Conservation (phyloP, 2,888 invertebrate species). For the Brachylomia viminalis region DNA sequence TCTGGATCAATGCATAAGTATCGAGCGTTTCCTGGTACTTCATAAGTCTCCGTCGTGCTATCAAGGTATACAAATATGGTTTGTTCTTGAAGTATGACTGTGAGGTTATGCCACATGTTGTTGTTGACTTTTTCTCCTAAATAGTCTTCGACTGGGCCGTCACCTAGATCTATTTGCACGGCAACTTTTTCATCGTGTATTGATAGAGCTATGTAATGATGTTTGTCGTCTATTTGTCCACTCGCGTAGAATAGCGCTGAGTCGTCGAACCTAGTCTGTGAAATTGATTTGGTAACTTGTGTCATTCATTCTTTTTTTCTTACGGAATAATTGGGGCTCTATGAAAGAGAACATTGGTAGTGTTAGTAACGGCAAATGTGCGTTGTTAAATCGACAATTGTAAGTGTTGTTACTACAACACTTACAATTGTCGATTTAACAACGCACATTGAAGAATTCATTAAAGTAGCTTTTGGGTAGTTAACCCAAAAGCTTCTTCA, state of each 20-base stretch:
- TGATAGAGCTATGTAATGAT: constrained; percentile 97
- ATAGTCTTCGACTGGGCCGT: constrained; percentile 92
- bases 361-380: constrained; percentile 37
- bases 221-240: constrained; percentile 96
- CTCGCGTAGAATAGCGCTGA: constrained; percentile 98
- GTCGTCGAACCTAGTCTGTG: constrained; percentile 96
- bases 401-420: too few species aligned
- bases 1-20: constrained; percentile 97
- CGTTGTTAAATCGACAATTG: constrained; percentile 6
- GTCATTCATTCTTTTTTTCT: constrained; percentile 32
- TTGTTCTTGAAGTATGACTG: constrained; percentile 95
- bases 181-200: constrained; percentile 95
- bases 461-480: too few species aligned
- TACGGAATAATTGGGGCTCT: constrained; percentile 25
- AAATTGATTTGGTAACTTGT: constrained; percentile 64
- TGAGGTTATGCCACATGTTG: constrained; percentile 97
- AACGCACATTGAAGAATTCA: too few species aligned
- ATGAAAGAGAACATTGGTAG: constrained; percentile 31
- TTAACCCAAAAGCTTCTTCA: constrained; percentile 12
- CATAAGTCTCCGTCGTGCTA: constrained; percentile 92
- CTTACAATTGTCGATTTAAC: too few species aligned
- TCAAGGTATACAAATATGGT: constrained; percentile 94
- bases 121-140: constrained; percentile 93
- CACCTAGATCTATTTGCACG: constrained; percentile 96
- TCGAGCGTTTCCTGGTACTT: constrained; percentile 92